Evolutionary conservation across 1,140 invertebrate genomes (phyloP).

Genomic region (Calliopsis andreniformis): DNA sequence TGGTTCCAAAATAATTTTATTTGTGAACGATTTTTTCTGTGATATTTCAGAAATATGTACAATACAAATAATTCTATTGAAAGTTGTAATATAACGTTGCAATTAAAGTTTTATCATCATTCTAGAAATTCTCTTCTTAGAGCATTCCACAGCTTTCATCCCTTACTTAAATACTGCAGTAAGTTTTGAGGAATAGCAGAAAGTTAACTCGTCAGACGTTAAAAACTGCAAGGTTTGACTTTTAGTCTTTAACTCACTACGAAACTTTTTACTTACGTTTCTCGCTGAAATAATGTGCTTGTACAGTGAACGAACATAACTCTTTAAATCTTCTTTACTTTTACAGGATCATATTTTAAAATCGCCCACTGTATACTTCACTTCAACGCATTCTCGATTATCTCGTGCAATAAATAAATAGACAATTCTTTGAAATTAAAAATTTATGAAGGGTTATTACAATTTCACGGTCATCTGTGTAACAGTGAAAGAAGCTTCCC

Average conservation of each 20-base stretch:
- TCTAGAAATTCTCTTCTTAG: slow-evolving; percentile 20
- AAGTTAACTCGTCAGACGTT: not conserved
- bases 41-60: no score
- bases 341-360: no score
- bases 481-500: not conserved
- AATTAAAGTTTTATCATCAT: no score
- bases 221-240: not conserved
- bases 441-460: no score
- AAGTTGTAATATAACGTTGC: no score
- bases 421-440: not conserved
- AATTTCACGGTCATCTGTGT: no score
- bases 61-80: no score
- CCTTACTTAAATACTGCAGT: slow-evolving; percentile 17
- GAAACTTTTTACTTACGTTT: slow-evolving; percentile 11
- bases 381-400: no score
- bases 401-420: no score
- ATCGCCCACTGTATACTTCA: no score
- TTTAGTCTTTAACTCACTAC: not conserved
- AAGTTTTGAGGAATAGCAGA: not conserved
- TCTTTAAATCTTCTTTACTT: no score
- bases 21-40: not conserved
- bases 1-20: not conserved
- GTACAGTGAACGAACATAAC: not conserved
- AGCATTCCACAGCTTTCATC: slow-evolving; percentile 12
- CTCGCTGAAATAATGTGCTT: not conserved